phyloP scores from a whole-genome alignment of 1,140 invertebrate species.

The Choristoneura fumiferana region DNA sequence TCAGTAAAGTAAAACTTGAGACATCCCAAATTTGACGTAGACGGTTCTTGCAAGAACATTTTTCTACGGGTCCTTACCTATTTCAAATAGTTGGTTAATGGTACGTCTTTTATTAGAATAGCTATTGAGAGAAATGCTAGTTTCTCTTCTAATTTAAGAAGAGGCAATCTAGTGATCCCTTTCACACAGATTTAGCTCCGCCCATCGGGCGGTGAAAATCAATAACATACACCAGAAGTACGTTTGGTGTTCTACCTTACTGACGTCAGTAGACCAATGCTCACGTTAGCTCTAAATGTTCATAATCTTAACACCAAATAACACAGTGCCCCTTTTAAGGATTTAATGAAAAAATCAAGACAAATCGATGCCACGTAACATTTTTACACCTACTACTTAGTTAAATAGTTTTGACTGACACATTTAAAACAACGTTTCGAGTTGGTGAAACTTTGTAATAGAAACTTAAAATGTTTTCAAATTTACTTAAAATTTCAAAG shows the following conservation, averaged over 20 bases:
- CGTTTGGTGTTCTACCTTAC: slow-evolving; percentile 63
- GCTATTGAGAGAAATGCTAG: slow-evolving; percentile 62
- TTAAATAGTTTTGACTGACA: slow-evolving; percentile 6
- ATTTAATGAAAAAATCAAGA: slow-evolving; percentile 1
- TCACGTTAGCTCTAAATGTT: neutral
- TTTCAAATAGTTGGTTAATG: slow-evolving; percentile 76
- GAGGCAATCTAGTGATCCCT: slow-evolving; percentile 69
- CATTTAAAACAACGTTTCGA: neutral
- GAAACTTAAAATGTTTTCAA: neutral
- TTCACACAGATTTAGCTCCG: slow-evolving; percentile 68
- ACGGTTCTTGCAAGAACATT: slow-evolving; percentile 54
- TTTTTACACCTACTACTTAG: neutral
- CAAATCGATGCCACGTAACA: neutral
- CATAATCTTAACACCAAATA: no score
- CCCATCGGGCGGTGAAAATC: slow-evolving; percentile 74
- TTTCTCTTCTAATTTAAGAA: slow-evolving; percentile 73
- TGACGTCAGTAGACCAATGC: slow-evolving; percentile 44
- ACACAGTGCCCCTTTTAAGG: neutral
- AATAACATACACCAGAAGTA: slow-evolving; percentile 74
- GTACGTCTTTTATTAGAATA: slow-evolving; percentile 76
- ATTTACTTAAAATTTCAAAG: slow-evolving; percentile 1
- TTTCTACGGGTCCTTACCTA: slow-evolving; percentile 63
- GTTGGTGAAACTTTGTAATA: neutral
- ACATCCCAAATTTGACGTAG: slow-evolving; percentile 37
- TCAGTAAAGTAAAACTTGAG: slow-evolving; percentile 30